These are phyloP conservation scores for Gnathonemus echidnorhynchus DNA, from an alignment of 2,113 vertebrate genomes.

Conservation along the genomic window DNA sequence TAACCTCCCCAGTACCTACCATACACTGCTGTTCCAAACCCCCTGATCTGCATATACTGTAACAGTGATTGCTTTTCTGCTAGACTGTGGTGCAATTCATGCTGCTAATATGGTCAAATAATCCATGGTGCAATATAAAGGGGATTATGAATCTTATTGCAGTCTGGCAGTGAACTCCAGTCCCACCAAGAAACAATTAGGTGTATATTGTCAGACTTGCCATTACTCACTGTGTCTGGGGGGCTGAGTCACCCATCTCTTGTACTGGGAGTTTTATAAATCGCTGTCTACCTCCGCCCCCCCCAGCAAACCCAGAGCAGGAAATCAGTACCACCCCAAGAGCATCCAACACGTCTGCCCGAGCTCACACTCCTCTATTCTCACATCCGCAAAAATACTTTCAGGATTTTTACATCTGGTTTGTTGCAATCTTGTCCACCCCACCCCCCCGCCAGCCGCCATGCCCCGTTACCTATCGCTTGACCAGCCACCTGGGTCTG, in stretches of 20 bases:
- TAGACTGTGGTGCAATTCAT: background rate
- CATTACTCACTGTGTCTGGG: background rate
- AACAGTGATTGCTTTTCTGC: background rate
- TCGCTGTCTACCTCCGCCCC: background rate
- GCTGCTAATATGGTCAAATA: background rate
- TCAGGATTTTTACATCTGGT: background rate
- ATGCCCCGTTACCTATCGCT: background rate
- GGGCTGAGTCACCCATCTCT: background rate
- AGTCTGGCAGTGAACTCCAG: background rate
- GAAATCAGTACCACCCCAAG: background rate
- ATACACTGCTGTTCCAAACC: background rate
- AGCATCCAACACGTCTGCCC: background rate
- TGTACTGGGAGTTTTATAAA: background rate
- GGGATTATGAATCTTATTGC: background rate
- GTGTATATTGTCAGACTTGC: background rate
- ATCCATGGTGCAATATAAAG: background rate
- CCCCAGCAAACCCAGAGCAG: background rate
- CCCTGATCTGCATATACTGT: background rate
- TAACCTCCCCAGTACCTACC: background rate
- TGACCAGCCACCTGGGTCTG: background rate
- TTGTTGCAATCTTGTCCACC: background rate
- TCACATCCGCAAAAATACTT: background rate
- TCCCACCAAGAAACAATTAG: background rate
- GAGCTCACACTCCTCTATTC: background rate
- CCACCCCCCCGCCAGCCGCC: background rate